Evolutionary conservation across 2,113 vertebrate genomes (phyloP).

Genomic region (Phylloscopus whistleri): DNA sequence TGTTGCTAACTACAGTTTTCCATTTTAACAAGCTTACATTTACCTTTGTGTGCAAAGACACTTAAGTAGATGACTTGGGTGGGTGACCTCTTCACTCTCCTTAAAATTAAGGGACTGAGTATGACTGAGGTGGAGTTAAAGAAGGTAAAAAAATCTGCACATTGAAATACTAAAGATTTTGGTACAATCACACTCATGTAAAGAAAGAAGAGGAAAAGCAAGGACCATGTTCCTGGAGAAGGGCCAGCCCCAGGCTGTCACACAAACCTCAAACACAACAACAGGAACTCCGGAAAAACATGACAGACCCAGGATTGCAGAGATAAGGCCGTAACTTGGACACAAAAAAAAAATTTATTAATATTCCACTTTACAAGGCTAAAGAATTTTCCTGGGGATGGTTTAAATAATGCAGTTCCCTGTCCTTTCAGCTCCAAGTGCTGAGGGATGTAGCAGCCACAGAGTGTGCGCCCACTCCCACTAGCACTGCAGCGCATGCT

Average conservation of each 20-base stretch:
- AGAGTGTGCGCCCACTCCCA: rapidly evolving
- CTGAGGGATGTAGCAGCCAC: not conserved
- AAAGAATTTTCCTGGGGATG: not conserved
- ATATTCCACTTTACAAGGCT: not conserved
- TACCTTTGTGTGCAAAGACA: not conserved
- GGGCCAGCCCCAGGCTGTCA: not conserved
- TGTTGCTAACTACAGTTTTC: conserved; percentile 22
- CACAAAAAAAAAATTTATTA: not conserved
- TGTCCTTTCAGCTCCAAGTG: not conserved
- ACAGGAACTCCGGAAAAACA: conserved; percentile 27
- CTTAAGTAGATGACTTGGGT: not conserved
- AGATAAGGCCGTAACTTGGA: not conserved
- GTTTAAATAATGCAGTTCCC: not conserved
- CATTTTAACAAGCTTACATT: not conserved
- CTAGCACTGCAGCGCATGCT: rapidly evolving
- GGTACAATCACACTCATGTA: not conserved
- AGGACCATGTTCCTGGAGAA: conserved; percentile 15
- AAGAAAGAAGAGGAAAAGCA: not conserved
- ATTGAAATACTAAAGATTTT: not conserved
- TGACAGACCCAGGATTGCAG: not conserved
- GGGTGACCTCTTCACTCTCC: not conserved
- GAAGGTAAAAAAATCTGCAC: not conserved
- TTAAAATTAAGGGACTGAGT: not conserved
- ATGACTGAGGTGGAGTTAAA: not conserved
- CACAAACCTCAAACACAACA: conserved; percentile 8